Evolutionary conservation across 2,113 vertebrate species (phyloP).

Genomic region (Calidris pygmaea): DNA sequence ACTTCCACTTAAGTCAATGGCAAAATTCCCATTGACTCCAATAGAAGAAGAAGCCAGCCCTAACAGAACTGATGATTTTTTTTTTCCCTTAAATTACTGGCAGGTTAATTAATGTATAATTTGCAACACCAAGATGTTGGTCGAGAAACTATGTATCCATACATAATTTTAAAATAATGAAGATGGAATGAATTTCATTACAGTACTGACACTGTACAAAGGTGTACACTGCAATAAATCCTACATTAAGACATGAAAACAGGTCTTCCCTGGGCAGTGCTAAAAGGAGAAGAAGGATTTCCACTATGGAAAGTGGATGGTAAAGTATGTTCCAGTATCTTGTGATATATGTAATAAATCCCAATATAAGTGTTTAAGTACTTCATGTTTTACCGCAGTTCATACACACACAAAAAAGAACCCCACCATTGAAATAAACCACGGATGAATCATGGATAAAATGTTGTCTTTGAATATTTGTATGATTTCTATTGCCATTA

Average conservation of each 20-base stretch:
- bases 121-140: neutral
- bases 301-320: neutral
- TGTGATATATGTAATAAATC: neutral
- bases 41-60: neutral
- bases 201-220: neutral
- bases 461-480: neutral
- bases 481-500: neutral
- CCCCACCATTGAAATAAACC: neutral
- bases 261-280: neutral
- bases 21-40: slow-evolving; percentile 19
- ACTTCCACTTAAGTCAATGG: slow-evolving; percentile 37
- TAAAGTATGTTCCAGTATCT: neutral
- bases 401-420: neutral
- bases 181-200: neutral
- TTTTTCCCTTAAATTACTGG: neutral
- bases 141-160: neutral
- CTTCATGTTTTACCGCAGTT: neutral
- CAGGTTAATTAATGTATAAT: neutral
- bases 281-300: neutral
- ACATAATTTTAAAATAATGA: neutral
- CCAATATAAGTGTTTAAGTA: neutral
- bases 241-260: neutral
- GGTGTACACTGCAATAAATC: neutral
- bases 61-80: neutral
- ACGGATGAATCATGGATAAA: neutral